Evolutionary conservation across 2,888 invertebrate species (phyloP), one percentile per base, ranked within the genome.

Genomic region (Melanostoma mellinum): DNA sequence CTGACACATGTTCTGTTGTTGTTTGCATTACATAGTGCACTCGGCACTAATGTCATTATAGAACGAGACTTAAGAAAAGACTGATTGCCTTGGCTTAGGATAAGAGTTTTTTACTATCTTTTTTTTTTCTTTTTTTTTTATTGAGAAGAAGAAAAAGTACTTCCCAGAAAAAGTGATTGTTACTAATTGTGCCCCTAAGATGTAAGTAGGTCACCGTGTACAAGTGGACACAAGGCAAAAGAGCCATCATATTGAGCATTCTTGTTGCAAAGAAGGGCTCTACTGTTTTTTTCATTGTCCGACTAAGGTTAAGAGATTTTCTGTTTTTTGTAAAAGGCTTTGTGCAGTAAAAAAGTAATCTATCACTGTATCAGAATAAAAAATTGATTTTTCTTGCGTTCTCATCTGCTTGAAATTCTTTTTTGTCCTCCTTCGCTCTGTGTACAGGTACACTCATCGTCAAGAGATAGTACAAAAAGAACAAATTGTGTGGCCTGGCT

Each of bases 41-140:
- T 82, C 67, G 44, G 61, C 48, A 9, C 76, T 76, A 68, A 68
- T 69, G 69, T 61, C 63, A 74, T 74, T 68, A 75, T 75, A 42
- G 42, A 63, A 50, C 58, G 40, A 46, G 53, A 40, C 72, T 46
- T 38, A 36, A 55, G 42, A 38, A 44, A 65, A 71, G 80, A 71
- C 77, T 82, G 72, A 82, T 73, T 77, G 77, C 81, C 77, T 82
- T 82, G 81, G 60, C 44, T 50, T 53, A 52, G 10, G 55, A 63
- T 46, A 52, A 63, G 52, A 42, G 8, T 38, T 6, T 3, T 58
- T 50, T 69, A 69, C 36, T 60, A 20, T 20, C 1, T 44, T 3
- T 56, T 50, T 50, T 6, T 30, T 30, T 20, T 3, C 3, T 46
- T n/a, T 36, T 60, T 46, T 46, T 38, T 63, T 50, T n/a, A 2